Conservation (phyloP, 2,797 vertebrate genomes). For the Anableps anableps region DNA sequence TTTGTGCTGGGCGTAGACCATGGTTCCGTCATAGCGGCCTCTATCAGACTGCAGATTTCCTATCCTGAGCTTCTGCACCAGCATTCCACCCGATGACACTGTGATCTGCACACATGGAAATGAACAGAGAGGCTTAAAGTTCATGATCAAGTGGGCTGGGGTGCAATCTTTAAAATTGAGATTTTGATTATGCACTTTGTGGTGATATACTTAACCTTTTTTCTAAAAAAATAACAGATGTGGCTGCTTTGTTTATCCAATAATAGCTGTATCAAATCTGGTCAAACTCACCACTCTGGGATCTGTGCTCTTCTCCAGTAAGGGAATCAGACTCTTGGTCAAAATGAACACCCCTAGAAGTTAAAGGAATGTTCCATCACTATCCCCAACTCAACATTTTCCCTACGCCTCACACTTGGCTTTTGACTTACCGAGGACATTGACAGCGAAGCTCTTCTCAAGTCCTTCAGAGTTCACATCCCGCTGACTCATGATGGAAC, state of each 20-base stretch:
- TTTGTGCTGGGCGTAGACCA: slow-evolving; percentile 87
- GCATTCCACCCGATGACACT: slow-evolving; percentile 83
- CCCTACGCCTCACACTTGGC: not conserved
- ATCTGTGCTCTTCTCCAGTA: slow-evolving; percentile 83
- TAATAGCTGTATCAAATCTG: not conserved
- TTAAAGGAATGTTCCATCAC: not conserved
- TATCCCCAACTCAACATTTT: no score
- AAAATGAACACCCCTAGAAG: slow-evolving; percentile 82
- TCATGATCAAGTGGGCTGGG: not conserved
- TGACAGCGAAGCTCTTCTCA: slow-evolving; percentile 84
- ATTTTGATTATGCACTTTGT: not conserved
- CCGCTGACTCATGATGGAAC: slow-evolving; percentile 81
- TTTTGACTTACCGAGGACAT: slow-evolving; percentile 79
- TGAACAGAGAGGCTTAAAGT: not conserved
- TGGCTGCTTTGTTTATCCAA: not conserved
- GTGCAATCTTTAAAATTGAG: not conserved
- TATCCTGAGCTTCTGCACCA: slow-evolving; percentile 84
- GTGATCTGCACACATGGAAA: slow-evolving; percentile 69
- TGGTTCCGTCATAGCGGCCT: slow-evolving; percentile 81
- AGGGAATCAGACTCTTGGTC: slow-evolving; percentile 81
- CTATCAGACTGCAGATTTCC: slow-evolving; percentile 84
- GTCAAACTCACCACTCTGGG: slow-evolving; percentile 82
- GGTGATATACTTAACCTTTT: not conserved
- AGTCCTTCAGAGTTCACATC: slow-evolving; percentile 82
- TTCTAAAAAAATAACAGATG: not conserved